Percentiles rank a stretch among this genome's conserved stretches.
phyloP scores from a whole-genome alignment of 1,140 invertebrate species.

The Brachionus koreanus region DNA sequence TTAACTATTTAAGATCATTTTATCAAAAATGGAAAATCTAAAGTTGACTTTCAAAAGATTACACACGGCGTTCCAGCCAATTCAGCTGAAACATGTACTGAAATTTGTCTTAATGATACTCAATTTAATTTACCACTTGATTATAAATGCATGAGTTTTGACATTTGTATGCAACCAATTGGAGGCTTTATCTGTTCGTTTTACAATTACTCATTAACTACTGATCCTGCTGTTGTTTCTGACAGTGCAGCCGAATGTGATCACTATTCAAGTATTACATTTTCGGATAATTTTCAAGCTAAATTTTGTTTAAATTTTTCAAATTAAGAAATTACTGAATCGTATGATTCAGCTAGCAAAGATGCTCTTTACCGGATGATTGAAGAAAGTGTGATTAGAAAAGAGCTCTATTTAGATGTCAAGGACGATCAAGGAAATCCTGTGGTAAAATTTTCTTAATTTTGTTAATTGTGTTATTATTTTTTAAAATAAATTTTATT shows the following conservation, averaged over 20 bases:
- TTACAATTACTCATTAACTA: constrained; percentile 30
- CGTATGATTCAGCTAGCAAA: background rate
- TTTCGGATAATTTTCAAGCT: background rate
- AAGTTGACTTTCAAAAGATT: constrained; percentile 7
- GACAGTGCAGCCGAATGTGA: background rate
- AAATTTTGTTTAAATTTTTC: background rate
- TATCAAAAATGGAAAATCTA: background rate
- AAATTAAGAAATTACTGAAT: constrained; percentile 35
- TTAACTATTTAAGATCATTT: constrained; percentile 31
- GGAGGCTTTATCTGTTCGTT: constrained; percentile 21
- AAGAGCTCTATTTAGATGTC: constrained; percentile 2
- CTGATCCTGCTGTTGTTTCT: background rate
- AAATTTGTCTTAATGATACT: background rate
- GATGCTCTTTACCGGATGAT: constrained; percentile 7
- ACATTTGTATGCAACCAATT: background rate
- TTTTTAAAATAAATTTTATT: background rate
- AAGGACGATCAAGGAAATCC: background rate
- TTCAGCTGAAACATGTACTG: constrained; percentile 2
- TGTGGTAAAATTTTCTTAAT: background rate
- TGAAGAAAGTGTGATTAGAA: constrained; percentile 32
- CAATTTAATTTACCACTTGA: background rate
- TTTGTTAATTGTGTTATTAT: background rate
- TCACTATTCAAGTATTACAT: constrained; percentile 16
- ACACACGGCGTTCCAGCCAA: constrained; percentile 9
- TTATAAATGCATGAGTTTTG: constrained; percentile 42